A percentile compares a stretch with the other conserved stretches of the same genome.
Conservation (phyloP, 2,888 invertebrate genomes). For the Lutraria lutraria region DNA sequence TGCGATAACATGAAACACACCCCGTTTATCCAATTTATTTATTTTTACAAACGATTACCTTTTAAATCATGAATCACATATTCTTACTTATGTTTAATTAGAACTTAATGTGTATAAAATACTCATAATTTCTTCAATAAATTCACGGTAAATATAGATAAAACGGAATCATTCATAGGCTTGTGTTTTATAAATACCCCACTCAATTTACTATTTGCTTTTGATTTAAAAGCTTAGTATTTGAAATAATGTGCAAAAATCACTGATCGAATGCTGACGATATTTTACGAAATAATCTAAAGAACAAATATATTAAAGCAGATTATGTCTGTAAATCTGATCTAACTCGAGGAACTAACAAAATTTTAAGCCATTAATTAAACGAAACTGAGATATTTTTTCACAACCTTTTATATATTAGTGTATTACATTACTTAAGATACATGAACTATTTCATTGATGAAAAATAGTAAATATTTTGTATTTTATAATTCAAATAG, state of each 20-base stretch:
- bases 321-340: slow-evolving; percentile 40
- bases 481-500: not conserved
- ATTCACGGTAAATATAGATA: not conserved
- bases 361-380: slow-evolving; percentile 33
- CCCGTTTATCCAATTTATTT: too few species aligned
- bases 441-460: not conserved
- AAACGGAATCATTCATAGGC: not conserved
- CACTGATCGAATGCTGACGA: not conserved
- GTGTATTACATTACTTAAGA: not conserved
- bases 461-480: not conserved
- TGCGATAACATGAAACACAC: too few species aligned
- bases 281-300: slow-evolving; percentile 43
- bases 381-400: slow-evolving; percentile 18
- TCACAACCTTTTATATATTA: not conserved
- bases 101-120: not conserved
- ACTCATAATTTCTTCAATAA: not conserved
- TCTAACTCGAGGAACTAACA: slow-evolving; percentile 32
- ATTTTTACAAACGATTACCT: too few species aligned
- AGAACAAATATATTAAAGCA: slow-evolving; percentile 52
- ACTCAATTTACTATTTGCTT: slow-evolving; percentile 8
- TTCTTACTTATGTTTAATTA: not conserved
- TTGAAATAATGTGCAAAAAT: slow-evolving; percentile 19
- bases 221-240: slow-evolving; percentile 3
- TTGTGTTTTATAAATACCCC: slow-evolving; percentile 19
- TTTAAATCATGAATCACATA: not conserved